Evolutionary conservation across 2,113 vertebrate species (phyloP).

Genomic region (Sphaerodactylus townsendi): DNA sequence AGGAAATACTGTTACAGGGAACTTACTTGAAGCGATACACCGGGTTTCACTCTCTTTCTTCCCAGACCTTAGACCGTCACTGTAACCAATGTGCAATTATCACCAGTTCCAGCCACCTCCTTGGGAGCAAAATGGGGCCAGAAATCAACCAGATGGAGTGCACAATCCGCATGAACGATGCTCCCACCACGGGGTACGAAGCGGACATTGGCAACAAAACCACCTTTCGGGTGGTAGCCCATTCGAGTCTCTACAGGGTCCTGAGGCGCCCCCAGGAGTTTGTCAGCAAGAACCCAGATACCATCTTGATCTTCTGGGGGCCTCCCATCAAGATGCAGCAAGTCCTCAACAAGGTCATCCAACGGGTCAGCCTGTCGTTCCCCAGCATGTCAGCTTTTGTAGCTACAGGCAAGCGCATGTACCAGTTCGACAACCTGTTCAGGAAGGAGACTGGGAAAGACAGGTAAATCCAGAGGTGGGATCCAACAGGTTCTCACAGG

Average conservation of each 20-base stretch:
- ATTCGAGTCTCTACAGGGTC: slow-evolving; percentile 92
- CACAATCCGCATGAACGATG: slow-evolving; percentile 96
- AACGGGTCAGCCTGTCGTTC: slow-evolving; percentile 83
- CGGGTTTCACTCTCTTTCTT: slow-evolving; percentile 7
- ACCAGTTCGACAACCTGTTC: slow-evolving; percentile 89
- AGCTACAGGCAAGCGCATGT: slow-evolving; percentile 85
- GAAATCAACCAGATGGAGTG: slow-evolving; percentile 88
- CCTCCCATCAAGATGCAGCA: slow-evolving; percentile 88
- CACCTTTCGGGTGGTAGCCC: slow-evolving; percentile 90
- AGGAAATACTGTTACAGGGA: too few species aligned
- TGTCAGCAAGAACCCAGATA: slow-evolving; percentile 80
- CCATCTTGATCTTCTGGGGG: slow-evolving; percentile 92
- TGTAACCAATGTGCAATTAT: slow-evolving; percentile 88
- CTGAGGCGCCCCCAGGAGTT: slow-evolving; percentile 87
- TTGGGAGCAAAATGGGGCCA: slow-evolving; percentile 81
- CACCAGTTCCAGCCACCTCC: slow-evolving; percentile 95
- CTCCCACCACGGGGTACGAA: slow-evolving; percentile 85
- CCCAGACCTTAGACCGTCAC: slow-evolving; percentile 84
- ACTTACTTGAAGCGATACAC: too few species aligned
- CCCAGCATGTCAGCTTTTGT: slow-evolving; percentile 84
- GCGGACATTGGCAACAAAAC: slow-evolving; percentile 89
- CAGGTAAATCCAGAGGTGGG: slow-evolving; percentile 78
- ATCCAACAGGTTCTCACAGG: too few species aligned
- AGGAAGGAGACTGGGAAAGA: slow-evolving; percentile 91
- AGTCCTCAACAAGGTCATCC: slow-evolving; percentile 86